Conservation (phyloP, 2,113 vertebrate species). For the Ginglymostoma cirratum region DNA sequence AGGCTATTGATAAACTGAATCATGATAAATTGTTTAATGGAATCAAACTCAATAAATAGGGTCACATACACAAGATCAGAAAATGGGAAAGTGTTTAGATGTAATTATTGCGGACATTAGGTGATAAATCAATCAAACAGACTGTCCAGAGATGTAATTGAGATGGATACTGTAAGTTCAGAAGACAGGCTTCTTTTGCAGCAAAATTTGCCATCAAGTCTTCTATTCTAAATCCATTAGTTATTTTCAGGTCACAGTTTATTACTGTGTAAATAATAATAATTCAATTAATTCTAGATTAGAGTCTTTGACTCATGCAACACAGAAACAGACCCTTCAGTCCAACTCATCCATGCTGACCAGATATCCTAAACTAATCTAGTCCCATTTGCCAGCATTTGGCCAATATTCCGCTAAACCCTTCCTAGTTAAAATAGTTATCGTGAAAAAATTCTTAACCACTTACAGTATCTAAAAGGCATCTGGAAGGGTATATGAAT, state of each 20-base stretch:
- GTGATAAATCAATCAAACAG: background rate
- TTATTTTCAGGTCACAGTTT: background rate
- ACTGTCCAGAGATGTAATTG: background rate
- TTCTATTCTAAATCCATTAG: too few species aligned
- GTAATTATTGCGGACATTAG: background rate
- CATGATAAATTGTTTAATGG: background rate
- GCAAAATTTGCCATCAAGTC: background rate
- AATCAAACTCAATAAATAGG: background rate
- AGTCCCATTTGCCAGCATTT: too few species aligned
- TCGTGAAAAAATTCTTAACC: too few species aligned
- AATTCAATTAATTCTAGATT: background rate
- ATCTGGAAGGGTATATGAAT: too few species aligned
- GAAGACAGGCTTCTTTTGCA: background rate
- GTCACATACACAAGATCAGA: background rate
- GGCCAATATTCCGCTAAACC: too few species aligned
- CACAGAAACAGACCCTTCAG: too few species aligned
- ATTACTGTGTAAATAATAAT: background rate
- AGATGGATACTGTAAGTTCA: background rate
- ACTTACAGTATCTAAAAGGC: too few species aligned
- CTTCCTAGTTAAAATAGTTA: too few species aligned
- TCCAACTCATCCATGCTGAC: too few species aligned
- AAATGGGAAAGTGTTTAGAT: background rate
- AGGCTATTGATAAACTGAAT: background rate
- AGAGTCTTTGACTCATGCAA: too few species aligned
- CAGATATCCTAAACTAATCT: too few species aligned